These are phyloP conservation scores for Zonitis immaculata DNA, from an alignment of 2,888 invertebrate genomes.

Conservation along the genomic window DNA sequence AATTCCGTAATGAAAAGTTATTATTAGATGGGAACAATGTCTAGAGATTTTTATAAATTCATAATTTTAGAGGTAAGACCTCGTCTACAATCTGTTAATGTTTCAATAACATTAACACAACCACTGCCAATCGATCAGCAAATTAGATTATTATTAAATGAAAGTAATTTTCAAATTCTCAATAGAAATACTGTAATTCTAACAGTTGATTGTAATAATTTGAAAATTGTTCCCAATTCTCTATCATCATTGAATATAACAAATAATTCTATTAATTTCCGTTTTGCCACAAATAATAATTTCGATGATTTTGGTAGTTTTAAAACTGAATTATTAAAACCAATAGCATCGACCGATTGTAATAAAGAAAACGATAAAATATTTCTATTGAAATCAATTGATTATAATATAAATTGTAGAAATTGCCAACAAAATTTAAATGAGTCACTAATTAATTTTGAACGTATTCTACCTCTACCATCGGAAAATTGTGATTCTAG, in stretches of 20 bases:
- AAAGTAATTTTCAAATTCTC: slow-evolving; percentile 26
- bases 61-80: slow-evolving; percentile 59
- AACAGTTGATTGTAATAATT: slow-evolving; percentile 26
- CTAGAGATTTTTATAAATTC: slow-evolving; percentile 48
- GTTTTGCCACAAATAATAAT: slow-evolving; percentile 37
- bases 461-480: slow-evolving; percentile 59
- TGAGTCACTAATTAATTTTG: slow-evolving; percentile 47
- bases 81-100: slow-evolving; percentile 57
- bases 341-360: background rate
- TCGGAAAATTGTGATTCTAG: slow-evolving; percentile 56
- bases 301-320: slow-evolving; percentile 34
- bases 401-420: slow-evolving; percentile 50
- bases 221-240: slow-evolving; percentile 35
- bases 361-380: slow-evolving; percentile 26
- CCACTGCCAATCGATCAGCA: slow-evolving; percentile 44
- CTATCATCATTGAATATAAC: slow-evolving; percentile 38
- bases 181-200: slow-evolving; percentile 18
- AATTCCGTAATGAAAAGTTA: slow-evolving; percentile 61
- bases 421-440: slow-evolving; percentile 38
- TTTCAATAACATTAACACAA: slow-evolving; percentile 52
- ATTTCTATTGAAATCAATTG: slow-evolving; percentile 49
- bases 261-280: slow-evolving; percentile 39
- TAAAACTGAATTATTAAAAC: slow-evolving; percentile 37
- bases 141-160: slow-evolving; percentile 17
- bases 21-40: too few species aligned